phyloP scores from a whole-genome alignment of 1,140 invertebrate genomes.

The Bombus ignitus region DNA sequence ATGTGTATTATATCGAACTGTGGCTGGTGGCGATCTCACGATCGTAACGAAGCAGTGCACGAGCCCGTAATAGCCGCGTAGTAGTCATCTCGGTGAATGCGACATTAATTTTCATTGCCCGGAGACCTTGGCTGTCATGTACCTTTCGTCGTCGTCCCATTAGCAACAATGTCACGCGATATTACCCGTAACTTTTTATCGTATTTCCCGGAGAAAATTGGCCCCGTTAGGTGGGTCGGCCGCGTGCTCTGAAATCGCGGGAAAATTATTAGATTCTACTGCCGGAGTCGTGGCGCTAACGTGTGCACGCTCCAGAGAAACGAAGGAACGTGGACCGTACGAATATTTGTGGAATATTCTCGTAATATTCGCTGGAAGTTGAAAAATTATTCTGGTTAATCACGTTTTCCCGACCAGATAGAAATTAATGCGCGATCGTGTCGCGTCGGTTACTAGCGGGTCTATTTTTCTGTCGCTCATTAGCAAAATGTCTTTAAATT shows the following conservation, averaged over 20 bases:
- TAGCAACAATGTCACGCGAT: constrained; percentile 40
- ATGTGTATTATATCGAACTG: constrained; percentile 34
- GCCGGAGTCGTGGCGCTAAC: neutral
- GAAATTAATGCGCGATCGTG: neutral
- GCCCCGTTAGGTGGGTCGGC: neutral
- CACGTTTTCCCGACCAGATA: neutral
- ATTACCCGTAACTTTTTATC: constrained; percentile 35
- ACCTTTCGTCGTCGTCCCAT: constrained; percentile 51
- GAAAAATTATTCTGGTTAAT: constrained; percentile 25
- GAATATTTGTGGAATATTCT: neutral
- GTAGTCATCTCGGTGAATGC: constrained; percentile 52
- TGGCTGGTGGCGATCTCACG: constrained; percentile 27
- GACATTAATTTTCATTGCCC: constrained; percentile 65
- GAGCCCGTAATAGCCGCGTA: constrained; percentile 37
- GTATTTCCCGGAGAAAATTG: constrained; percentile 15
- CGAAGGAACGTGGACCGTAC: too few species aligned
- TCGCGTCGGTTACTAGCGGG: neutral
- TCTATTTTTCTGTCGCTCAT: constrained; percentile 49
- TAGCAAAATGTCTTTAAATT: constrained; percentile 66
- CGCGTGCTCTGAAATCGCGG: neutral
- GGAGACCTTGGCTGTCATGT: constrained; percentile 54
- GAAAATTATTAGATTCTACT: neutral
- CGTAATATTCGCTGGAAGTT: neutral
- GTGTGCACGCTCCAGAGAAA: neutral
- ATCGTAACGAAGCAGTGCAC: constrained; percentile 52